Conservation (phyloP, 2,797 vertebrate genomes). For the Linurgus olivaceus region DNA sequence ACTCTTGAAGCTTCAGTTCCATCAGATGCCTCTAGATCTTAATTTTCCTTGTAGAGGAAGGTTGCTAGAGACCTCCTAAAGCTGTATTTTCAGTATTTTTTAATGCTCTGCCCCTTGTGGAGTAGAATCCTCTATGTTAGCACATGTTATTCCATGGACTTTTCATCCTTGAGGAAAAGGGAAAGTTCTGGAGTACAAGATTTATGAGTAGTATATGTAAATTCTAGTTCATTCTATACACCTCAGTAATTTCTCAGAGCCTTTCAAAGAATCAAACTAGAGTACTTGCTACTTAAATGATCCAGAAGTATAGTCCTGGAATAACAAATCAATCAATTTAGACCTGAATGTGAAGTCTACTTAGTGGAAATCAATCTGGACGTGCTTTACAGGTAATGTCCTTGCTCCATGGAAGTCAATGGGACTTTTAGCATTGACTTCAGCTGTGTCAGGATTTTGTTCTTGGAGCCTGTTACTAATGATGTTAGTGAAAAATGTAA, state of each 20-base stretch:
- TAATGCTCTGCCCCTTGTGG: not conserved
- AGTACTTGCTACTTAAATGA: conserved; percentile 1
- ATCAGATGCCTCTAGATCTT: not conserved
- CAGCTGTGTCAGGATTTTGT: not conserved
- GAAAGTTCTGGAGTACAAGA: not conserved
- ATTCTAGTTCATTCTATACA: not conserved
- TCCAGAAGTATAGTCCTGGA: not conserved
- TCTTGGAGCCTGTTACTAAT: not conserved
- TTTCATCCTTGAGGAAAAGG: conserved; percentile 1
- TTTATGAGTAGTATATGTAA: not conserved
- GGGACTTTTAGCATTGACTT: not conserved
- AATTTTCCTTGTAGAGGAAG: not conserved
- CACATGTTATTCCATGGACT: not conserved
- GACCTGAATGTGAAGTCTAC: not conserved
- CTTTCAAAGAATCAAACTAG: conserved; percentile 5
- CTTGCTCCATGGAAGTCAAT: not conserved
- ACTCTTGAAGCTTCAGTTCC: not conserved
- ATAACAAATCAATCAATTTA: conserved; percentile 37
- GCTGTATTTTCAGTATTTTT: not conserved
- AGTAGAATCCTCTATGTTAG: not conserved
- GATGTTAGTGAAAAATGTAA: not conserved
- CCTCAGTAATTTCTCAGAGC: conserved; percentile 24
- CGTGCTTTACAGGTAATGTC: not conserved
- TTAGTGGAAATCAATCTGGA: not conserved
- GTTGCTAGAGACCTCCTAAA: not conserved